Conservation (phyloP, 1,140 invertebrate species). For the Bombus terrestris region DNA sequence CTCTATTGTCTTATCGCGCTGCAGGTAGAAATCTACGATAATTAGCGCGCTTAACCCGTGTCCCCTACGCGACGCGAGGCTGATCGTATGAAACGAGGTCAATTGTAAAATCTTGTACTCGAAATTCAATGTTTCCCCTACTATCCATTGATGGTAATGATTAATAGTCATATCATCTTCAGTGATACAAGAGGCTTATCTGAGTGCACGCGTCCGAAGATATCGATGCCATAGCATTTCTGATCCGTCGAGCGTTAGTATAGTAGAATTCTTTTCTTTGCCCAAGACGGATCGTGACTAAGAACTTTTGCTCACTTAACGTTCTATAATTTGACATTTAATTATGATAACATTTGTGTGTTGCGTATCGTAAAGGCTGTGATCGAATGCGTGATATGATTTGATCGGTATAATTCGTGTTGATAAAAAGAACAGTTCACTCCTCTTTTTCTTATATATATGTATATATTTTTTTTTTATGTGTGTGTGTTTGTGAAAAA, state of each 20-base stretch:
- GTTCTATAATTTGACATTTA: background rate
- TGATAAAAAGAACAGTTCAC: background rate
- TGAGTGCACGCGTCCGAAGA: background rate
- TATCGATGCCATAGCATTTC: background rate
- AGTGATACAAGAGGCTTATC: constrained; percentile 40
- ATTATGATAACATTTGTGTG: background rate
- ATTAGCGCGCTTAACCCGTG: background rate
- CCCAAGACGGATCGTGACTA: too few species aligned
- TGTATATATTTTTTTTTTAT: too few species aligned
- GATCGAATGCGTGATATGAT: too few species aligned
- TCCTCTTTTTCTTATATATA: background rate
- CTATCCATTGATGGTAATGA: constrained; percentile 8
- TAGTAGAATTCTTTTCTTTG: background rate
- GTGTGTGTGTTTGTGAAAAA: background rate
- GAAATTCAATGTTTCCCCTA: constrained; percentile 37
- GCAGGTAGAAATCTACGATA: background rate
- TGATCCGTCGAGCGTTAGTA: too few species aligned
- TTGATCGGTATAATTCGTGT: background rate
- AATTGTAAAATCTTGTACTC: constrained; percentile 36
- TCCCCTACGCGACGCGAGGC: background rate
- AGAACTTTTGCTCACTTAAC: background rate
- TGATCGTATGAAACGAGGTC: background rate
- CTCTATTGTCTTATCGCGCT: background rate
- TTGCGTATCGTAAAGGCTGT: background rate
- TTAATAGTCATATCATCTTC: constrained; percentile 18